Percentiles rank a stretch among this genome's conserved stretches.
These are phyloP conservation scores for Desoria tigrina DNA, from an alignment of 2,888 invertebrate species.

Conservation along the genomic window DNA sequence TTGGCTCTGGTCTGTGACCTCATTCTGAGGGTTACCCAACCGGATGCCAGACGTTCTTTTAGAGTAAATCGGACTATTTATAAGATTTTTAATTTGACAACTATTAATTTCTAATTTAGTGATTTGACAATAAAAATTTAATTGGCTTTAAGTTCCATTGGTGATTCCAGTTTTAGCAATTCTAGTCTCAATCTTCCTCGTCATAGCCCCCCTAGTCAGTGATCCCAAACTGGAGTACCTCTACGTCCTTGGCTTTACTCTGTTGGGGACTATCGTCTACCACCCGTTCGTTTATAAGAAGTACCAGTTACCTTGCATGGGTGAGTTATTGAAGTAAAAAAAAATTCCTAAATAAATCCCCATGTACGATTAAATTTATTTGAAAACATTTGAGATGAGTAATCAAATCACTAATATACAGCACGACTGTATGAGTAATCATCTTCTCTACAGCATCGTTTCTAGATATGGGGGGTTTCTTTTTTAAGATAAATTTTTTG, in stretches of 20 bases:
- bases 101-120: too few species aligned
- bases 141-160: constrained; percentile 57
- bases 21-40: constrained; percentile 86
- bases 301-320: constrained; percentile 55
- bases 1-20: constrained; percentile 89
- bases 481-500: background rate
- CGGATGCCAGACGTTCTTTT: constrained; percentile 87
- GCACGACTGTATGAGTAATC: too few species aligned
- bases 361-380: too few species aligned
- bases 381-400: too few species aligned
- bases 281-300: constrained; percentile 58
- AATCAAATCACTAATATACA: background rate
- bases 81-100: too few species aligned
- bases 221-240: constrained; percentile 59
- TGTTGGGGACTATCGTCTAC: constrained; percentile 59
- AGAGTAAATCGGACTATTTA: too few species aligned
- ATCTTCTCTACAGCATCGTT: too few species aligned
- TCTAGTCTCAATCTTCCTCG: constrained; percentile 57
- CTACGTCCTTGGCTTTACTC: constrained; percentile 58
- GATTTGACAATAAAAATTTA: constrained; percentile 52
- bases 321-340: too few species aligned
- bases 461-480: background rate
- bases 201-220: constrained; percentile 58
- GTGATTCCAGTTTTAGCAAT: constrained; percentile 58
- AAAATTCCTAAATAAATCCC: too few species aligned